These are phyloP conservation scores for Pangasius djambal DNA, from an alignment of 2,797 vertebrate species.

Conservation along the genomic window DNA sequence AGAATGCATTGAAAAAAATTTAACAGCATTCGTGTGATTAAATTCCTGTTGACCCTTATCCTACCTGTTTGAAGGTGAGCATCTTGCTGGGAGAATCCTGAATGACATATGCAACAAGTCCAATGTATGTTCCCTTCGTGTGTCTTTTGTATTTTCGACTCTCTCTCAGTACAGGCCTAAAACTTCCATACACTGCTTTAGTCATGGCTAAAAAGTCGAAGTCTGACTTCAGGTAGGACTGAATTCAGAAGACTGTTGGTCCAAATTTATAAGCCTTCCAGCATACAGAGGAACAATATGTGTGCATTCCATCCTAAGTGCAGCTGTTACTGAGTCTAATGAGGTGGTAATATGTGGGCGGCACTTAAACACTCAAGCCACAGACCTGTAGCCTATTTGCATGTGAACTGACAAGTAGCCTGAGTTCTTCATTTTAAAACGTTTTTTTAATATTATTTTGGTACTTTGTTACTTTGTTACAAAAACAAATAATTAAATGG, in stretches of 20 bases:
- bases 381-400: not conserved
- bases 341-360: conserved; percentile 44
- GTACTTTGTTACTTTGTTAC: not conserved
- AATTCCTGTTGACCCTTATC: not conserved
- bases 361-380: not conserved
- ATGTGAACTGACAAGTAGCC: not conserved
- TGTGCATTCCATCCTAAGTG: conserved; percentile 4
- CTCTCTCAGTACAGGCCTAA: not conserved
- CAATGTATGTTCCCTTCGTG: conserved; percentile 63
- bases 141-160: conserved; percentile 43
- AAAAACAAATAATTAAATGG: not conserved
- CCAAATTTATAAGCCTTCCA: conserved; percentile 3
- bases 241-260: not conserved
- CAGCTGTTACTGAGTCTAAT: conserved; percentile 9
- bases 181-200: not conserved
- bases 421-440: not conserved
- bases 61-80: conserved; percentile 72
- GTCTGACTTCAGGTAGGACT: not conserved
- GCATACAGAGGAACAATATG: not conserved
- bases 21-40: not conserved
- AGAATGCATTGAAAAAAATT: not conserved
- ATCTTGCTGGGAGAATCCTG: conserved; percentile 69
- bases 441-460: not conserved
- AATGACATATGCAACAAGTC: conserved; percentile 68
- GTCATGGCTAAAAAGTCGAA: conserved; percentile 11